A percentile compares a stretch with the other conserved stretches of the same genome.
phyloP scores from a whole-genome alignment of 2,113 vertebrate species.

The Ceyx margarethae region DNA sequence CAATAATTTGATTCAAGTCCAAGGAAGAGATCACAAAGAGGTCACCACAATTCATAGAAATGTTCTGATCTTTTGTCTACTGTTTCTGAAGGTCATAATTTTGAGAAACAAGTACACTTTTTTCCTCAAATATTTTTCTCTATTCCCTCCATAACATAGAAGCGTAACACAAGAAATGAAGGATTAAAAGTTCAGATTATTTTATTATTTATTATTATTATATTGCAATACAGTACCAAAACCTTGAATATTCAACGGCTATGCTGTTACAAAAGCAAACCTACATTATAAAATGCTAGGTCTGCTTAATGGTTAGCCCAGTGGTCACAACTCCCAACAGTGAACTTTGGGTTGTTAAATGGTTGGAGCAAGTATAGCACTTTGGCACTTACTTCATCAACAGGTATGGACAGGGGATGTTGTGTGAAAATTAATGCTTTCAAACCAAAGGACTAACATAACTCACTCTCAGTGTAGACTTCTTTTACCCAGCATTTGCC shows the following conservation, averaged over 20 bases:
- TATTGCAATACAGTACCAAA: not conserved
- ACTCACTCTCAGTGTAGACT: not conserved
- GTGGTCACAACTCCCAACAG: not conserved
- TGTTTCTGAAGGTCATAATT: not conserved
- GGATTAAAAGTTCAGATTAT: not conserved
- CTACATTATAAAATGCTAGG: not conserved
- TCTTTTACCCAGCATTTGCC: not conserved
- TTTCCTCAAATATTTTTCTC: not conserved
- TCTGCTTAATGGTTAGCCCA: not conserved
- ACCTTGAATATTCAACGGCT: not conserved
- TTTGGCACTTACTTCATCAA: not conserved
- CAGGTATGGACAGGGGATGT: accelerated
- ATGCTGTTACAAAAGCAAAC: not conserved
- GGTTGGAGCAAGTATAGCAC: not conserved
- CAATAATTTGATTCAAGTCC: not conserved
- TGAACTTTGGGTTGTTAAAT: not conserved
- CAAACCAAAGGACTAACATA: not conserved
- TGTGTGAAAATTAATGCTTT: not conserved
- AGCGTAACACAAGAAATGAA: not conserved
- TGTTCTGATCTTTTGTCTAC: not conserved
- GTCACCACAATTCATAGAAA: not conserved
- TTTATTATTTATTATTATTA: not conserved
- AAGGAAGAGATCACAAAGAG: not conserved
- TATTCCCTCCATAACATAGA: not conserved
- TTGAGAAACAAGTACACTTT: not conserved